Conservation (phyloP, 2,113 vertebrate genomes). For the Aleadryas rufinucha region DNA sequence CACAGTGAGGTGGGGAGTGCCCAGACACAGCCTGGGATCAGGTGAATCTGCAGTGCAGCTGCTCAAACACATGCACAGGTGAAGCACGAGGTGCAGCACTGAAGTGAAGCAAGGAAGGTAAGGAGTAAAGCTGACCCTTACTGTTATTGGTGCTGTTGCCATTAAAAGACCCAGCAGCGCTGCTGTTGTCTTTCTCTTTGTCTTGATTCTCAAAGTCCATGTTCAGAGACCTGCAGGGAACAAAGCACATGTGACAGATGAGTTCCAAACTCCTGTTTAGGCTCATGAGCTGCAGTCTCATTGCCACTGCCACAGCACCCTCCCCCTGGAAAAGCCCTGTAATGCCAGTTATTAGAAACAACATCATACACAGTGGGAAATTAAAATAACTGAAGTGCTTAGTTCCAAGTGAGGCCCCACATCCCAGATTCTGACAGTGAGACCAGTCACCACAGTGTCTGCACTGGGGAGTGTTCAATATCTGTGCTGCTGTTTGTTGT, state of each 20-base stretch:
- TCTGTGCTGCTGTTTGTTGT: neutral
- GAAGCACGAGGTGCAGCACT: neutral
- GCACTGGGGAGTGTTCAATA: neutral
- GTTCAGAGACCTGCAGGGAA: conserved; percentile 89
- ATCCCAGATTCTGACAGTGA: neutral
- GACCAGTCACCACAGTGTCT: neutral
- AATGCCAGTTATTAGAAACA: neutral
- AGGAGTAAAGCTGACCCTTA: conserved; percentile 71
- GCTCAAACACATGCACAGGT: fast-evolving
- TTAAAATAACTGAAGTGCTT: neutral
- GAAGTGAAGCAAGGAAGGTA: neutral
- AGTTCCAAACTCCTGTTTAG: neutral
- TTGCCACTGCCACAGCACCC: neutral
- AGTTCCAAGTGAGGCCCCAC: neutral
- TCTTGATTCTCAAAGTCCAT: conserved; percentile 99
- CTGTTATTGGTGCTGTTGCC: conserved; percentile 95
- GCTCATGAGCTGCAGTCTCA: neutral
- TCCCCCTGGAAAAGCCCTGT: neutral
- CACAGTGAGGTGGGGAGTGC: neutral
- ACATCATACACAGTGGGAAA: neutral
- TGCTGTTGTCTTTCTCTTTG: conserved; percentile 93
- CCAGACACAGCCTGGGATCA: neutral
- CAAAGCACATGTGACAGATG: neutral
- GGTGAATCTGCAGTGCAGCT: neutral
- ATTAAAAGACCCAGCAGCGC: conserved; percentile 81